Conservation (phyloP, 2,113 vertebrate species). For the Nothobranchius furzeri region DNA sequence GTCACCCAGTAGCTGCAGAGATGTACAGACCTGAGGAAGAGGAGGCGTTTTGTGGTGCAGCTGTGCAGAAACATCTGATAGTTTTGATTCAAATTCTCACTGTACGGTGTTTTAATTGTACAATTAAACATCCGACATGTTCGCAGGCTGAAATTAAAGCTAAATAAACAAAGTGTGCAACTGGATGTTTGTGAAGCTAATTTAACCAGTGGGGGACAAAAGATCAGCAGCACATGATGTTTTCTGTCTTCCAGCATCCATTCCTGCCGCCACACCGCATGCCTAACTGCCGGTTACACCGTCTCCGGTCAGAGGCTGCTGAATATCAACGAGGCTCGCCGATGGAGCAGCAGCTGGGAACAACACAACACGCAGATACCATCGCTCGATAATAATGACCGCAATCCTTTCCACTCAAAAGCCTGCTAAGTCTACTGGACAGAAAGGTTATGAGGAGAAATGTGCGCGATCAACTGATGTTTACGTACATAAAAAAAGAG, state of each 20-base stretch:
- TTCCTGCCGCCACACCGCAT: background rate
- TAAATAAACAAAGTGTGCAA: background rate
- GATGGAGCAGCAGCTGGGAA: conserved; percentile 45
- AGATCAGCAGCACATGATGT: background rate
- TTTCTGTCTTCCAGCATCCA: too few relatives aligned
- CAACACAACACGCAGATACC: conserved; percentile 11
- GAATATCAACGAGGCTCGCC: conserved; percentile 16
- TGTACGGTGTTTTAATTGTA: too few relatives aligned
- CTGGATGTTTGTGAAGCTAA: background rate
- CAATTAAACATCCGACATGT: too few relatives aligned
- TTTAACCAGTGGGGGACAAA: background rate
- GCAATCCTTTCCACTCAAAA: background rate
- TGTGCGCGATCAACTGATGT: conserved; percentile 13
- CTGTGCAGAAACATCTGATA: background rate
- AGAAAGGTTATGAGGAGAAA: conserved; percentile 8
- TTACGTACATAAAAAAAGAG: conserved; percentile 43
- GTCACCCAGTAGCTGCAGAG: background rate
- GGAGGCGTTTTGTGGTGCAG: background rate
- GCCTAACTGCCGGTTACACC: conserved; percentile 20
- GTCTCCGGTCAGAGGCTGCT: conserved; percentile 21
- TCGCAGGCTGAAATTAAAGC: background rate
- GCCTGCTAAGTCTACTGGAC: conserved; percentile 22
- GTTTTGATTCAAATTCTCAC: background rate
- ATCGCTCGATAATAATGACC: conserved; percentile 8
- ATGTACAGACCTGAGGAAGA: background rate